A percentile compares a stretch with the other conserved stretches of the same genome.
phyloP scores from a whole-genome alignment of 2,888 invertebrate genomes.

The Oxycera nigricornis region DNA sequence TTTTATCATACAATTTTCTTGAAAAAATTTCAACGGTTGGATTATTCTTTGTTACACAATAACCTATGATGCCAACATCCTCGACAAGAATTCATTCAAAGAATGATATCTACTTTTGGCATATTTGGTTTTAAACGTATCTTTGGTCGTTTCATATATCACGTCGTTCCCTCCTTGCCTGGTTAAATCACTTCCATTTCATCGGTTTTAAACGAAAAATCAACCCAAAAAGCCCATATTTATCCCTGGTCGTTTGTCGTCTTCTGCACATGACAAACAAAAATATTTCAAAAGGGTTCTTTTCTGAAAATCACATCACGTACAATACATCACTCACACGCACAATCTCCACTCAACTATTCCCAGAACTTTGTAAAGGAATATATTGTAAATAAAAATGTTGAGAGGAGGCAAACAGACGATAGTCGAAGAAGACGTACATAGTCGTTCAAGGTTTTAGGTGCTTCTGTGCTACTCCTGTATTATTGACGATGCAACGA shows the following conservation, averaged over 20 bases:
- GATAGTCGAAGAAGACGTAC: too few species aligned
- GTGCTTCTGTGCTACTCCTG: too few species aligned
- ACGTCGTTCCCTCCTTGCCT: not conserved
- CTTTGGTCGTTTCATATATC: too few species aligned
- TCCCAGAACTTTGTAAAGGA: not conserved
- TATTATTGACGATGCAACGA: too few species aligned
- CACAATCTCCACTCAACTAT: conserved; percentile 25
- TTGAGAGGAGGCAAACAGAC: too few species aligned
- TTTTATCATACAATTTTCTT: too few species aligned
- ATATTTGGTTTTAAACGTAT: not conserved
- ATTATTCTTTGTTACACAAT: too few species aligned
- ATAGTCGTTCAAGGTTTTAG: too few species aligned
- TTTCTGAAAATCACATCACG: conserved; percentile 21
- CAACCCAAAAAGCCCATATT: not conserved
- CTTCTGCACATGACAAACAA: not conserved
- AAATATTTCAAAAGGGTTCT: conserved; percentile 3
- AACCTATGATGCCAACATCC: too few species aligned
- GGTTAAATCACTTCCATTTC: conserved; percentile 26
- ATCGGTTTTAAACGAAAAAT: not conserved
- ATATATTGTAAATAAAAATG: conserved; percentile 1
- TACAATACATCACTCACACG: conserved; percentile 28
- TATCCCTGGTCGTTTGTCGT: not conserved
- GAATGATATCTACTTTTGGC: too few species aligned
- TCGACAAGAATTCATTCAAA: too few species aligned
- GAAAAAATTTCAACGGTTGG: too few species aligned